Evolutionary conservation across 2,888 invertebrate species (phyloP).

Genomic region (Laspeyria flexula): DNA sequence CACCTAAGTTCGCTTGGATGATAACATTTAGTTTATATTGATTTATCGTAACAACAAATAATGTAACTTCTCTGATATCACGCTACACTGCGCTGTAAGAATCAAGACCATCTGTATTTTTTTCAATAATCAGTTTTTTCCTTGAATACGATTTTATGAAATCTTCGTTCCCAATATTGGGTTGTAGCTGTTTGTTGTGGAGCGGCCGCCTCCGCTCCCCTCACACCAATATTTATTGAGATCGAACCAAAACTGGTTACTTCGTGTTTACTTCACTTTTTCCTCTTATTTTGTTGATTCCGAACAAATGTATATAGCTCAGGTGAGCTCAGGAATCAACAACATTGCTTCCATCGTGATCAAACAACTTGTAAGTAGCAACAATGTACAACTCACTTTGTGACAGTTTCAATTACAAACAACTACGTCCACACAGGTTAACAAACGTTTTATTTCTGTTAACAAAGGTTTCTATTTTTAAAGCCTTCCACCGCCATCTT

Average conservation of each 20-base stretch:
- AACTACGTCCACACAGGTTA: neutral
- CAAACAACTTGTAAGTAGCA: neutral
- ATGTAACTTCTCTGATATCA: no score
- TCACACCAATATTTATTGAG: conserved; percentile 14
- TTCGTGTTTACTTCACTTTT: conserved; percentile 10
- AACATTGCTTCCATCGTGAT: neutral
- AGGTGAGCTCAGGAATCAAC: neutral
- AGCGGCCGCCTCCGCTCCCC: neutral
- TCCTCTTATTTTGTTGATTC: conserved; percentile 11
- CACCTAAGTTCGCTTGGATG: no score
- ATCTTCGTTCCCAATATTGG: neutral
- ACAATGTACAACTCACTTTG: neutral
- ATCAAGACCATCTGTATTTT: no score
- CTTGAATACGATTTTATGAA: neutral
- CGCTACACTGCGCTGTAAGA: no score
- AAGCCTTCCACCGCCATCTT: no score
- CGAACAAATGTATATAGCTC: neutral
- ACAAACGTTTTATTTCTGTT: neutral
- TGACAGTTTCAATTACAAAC: neutral
- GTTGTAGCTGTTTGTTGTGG: neutral
- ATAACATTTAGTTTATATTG: no score
- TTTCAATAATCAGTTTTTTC: neutral
- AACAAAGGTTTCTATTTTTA: no score
- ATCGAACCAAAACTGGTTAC: conserved; percentile 11
- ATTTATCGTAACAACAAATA: no score